Conservation (phyloP, 2,888 invertebrate genomes). For the Schrankia costaestrigalis region DNA sequence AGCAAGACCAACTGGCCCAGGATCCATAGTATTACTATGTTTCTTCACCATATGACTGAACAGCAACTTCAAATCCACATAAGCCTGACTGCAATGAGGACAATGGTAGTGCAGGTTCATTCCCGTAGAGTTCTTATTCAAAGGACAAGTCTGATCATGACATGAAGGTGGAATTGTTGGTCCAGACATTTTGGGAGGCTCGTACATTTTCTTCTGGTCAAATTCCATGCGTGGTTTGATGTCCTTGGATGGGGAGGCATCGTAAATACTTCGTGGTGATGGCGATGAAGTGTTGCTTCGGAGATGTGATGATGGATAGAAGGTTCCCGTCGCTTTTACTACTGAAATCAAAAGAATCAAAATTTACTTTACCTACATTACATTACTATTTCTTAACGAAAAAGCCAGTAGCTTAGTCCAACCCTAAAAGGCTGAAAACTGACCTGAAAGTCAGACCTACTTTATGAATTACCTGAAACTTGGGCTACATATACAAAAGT, state of each 20-base stretch:
- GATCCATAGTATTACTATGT: slow-evolving; percentile 65
- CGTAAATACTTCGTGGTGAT: slow-evolving; percentile 78
- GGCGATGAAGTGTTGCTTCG: slow-evolving; percentile 78
- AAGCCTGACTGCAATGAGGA: slow-evolving; percentile 72
- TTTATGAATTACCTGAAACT: no score
- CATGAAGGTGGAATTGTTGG: slow-evolving; percentile 80
- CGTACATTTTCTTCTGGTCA: slow-evolving; percentile 60
- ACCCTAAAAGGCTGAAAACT: no score
- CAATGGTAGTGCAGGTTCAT: slow-evolving; percentile 76
- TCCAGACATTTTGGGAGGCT: slow-evolving; percentile 56
- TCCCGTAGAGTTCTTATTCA: slow-evolving; percentile 70
- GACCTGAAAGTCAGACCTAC: no score
- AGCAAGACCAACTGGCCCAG: slow-evolving; percentile 66
- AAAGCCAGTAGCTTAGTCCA: no score
- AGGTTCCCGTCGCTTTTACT: slow-evolving; percentile 96
- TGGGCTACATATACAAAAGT: no score
- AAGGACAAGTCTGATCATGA: slow-evolving; percentile 76
- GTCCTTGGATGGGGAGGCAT: slow-evolving; percentile 78
- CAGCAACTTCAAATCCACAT: slow-evolving; percentile 67
- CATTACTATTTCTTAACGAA: neutral
- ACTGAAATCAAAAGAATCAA: slow-evolving; percentile 82
- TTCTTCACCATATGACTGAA: slow-evolving; percentile 77
- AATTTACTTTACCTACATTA: neutral
- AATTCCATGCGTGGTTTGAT: slow-evolving; percentile 62
- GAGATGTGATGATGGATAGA: slow-evolving; percentile 89